Evolutionary conservation across 2,888 invertebrate genomes (phyloP), one percentile per base, ranked within the genome.

Genomic region (Artemia sinica): DNA sequence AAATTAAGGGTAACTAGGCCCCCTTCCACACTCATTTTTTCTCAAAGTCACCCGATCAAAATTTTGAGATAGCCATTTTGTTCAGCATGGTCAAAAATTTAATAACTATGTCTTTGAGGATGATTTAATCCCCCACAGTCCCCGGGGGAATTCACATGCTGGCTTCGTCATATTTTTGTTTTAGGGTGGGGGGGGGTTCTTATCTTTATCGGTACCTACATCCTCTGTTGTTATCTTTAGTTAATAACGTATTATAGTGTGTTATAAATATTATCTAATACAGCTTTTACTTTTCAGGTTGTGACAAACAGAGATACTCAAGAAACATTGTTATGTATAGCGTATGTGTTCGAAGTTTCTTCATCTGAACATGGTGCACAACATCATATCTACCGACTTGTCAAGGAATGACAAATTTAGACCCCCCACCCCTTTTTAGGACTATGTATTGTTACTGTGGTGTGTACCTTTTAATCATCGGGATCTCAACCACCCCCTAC

Each of bases 291-390:
- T 69, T 79, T 81, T 0, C 82, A 97, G 96, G 93, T 97, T 81
- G 95, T 98, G 77, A 92, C 93, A 78, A 95, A 96, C 81, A 84
- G 93, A 79, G 95, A 96, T 80, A 97, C 96, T 75, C 91, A 94
- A 82, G 97, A 98, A 83, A 95, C 95, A 74, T 84, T 98, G 76
- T 83, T 98, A 76, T 98, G 97, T 81, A 92, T 95, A 75, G 97
- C 97, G 75, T 98, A 95, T 81, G 96, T 97, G 78, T 98, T 98
- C 81, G 98, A 97, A 82, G 96, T 98, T 78, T 96, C 96, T 73
- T 91, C 93, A 79, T 92, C 91, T 76, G 95, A 94, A 80, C 94
- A 95, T 80, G 96, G 95, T 77, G 93, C 95, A 74, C 96, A 96
- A 80, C 95, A 96, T 82, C 95, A 96, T 84, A 95, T 96, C 81